Base-by-base conservation (phyloP, 2,888 invertebrate genomes). In the Amphimallon solstitiale region DNA sequence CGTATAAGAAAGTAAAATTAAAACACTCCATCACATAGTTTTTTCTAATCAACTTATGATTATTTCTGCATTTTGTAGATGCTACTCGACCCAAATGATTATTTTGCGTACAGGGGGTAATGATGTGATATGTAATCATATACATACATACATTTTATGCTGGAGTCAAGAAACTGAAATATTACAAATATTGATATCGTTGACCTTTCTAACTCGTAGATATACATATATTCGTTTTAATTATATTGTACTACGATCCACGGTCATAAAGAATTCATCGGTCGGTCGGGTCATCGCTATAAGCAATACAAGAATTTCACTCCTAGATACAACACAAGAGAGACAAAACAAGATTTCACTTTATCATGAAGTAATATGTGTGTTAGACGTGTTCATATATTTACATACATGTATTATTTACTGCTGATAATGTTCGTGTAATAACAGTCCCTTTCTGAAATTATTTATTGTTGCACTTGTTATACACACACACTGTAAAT, bases 141-240 rank as follows among this genome's bases (percentile, higher is more conserved):
- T 15, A 17, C 52, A n/a, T n/a, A n/a, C n/a, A n/a, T n/a, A n/a
- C n/a, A n/a, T n/a, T n/a, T n/a, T n/a, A n/a, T n/a, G n/a, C n/a
- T n/a, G 66, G 37, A 67, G 70, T 68, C 68, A 70, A 69, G 70
- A 69, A 69, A 67, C 68, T 69, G 54, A 66, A 65, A 65, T 63
- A 62, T 68, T 68, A 64, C 62, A 63, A 67, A 62, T 40, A 69
- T 62, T 60, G 63, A 65, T 49, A 64, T 65, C 52, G 54, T 65
- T 70, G 67, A 69, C 68, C 70, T 64, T 63, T 67, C 68, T 69
- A 70, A 67, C 64, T 38, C 60, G 67, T 67, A 69, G 70, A 68
- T 65, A 19, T 19, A 46, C 21, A 52, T 52, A 60, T 56, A 45
- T 40, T 65, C 60, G 63, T 45, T 67, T 67, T 68, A 70, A 68